Conservation (phyloP, 1,140 invertebrate species). For the Rhyacophila brunnea region DNA sequence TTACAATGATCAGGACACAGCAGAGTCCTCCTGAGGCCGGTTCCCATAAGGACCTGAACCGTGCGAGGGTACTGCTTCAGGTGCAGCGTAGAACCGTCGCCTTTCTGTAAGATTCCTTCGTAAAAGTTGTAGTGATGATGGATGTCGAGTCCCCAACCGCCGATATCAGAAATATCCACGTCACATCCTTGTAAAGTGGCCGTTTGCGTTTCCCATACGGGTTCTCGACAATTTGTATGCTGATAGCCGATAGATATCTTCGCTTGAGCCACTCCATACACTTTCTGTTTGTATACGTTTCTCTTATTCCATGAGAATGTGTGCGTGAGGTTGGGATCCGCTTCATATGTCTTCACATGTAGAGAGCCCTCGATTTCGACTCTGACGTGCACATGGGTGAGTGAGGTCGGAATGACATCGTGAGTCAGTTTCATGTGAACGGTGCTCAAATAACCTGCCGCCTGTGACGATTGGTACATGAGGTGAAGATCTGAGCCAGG, state of each 20-base stretch:
- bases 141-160: constrained; percentile 96
- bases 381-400: constrained; percentile 85
- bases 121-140: constrained; percentile 99
- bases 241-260: constrained; percentile 92
- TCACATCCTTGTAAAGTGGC: constrained; percentile 94
- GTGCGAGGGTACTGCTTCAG: constrained; percentile 90
- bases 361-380: constrained; percentile 90
- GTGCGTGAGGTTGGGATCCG: constrained; percentile 91
- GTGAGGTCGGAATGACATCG: constrained; percentile 70
- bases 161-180: constrained; percentile 94
- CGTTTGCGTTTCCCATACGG: constrained; percentile 93
- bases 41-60: constrained; percentile 91
- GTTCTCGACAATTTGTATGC: constrained; percentile 79
- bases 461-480: constrained; percentile 90
- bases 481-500: constrained; percentile 89
- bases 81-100: constrained; percentile 90
- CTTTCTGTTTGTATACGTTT: constrained; percentile 96
- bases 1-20: constrained; percentile 79
- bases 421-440: constrained; percentile 89
- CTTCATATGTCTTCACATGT: constrained; percentile 90
- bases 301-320: constrained; percentile 96
- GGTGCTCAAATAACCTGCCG: constrained; percentile 88
- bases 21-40: constrained; percentile 79
- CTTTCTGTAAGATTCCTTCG: constrained; percentile 94
- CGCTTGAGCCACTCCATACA: constrained; percentile 85